These are phyloP conservation scores for Antheraea yamamai DNA, from an alignment of 2,888 invertebrate species.

Conservation along the genomic window DNA sequence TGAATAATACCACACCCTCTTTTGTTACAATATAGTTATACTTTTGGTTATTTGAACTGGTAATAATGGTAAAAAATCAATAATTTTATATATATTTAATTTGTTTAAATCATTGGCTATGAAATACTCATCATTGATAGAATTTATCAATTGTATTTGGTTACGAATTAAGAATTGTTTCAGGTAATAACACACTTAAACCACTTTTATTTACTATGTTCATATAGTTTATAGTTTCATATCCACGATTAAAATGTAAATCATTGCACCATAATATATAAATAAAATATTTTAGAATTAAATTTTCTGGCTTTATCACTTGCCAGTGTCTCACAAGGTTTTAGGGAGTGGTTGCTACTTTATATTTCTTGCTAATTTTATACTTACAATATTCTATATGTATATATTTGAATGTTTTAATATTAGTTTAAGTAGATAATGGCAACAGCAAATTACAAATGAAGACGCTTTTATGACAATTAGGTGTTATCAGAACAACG, in stretches of 20 bases:
- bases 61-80: background rate
- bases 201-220: background rate
- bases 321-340: conserved; percentile 27
- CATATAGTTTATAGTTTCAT: background rate
- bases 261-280: background rate
- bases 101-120: conserved; percentile 19
- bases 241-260: background rate
- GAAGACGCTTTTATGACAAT: conserved; percentile 11
- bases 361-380: conserved; percentile 37
- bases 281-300: conserved; percentile 24
- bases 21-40: conserved; percentile 1
- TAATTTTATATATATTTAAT: conserved; percentile 9
- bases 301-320: conserved; percentile 31
- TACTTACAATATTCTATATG: conserved; percentile 67
- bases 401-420: conserved; percentile 71
- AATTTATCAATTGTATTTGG: background rate
- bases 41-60: background rate
- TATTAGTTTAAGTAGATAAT: conserved; percentile 77
- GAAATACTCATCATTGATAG: conserved; percentile 17
- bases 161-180: conserved; percentile 13
- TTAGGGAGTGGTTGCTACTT: conserved; percentile 27
- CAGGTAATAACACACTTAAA: background rate
- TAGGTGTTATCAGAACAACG: conserved; percentile 1
- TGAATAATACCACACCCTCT: background rate
- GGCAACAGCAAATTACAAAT: conserved; percentile 29